Conservation (phyloP, 2,113 vertebrate genomes). For the Garra rufa region DNA sequence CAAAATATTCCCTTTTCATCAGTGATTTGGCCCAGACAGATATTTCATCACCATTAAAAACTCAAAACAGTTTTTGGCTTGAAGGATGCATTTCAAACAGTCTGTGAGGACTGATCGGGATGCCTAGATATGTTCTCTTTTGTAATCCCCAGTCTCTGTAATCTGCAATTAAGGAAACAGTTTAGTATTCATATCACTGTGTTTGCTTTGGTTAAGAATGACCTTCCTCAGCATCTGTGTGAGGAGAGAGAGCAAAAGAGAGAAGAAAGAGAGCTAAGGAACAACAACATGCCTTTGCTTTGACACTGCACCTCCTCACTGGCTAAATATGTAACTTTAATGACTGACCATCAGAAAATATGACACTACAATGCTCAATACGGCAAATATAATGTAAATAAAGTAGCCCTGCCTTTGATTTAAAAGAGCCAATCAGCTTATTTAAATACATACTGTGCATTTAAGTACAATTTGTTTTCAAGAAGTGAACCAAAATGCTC, state of each 20-base stretch:
- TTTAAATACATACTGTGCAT: not conserved
- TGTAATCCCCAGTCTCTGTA: slow-evolving; percentile 15
- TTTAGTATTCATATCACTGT: slow-evolving; percentile 60
- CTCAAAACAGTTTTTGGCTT: not conserved
- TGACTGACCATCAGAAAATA: not conserved
- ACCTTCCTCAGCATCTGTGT: slow-evolving; percentile 66
- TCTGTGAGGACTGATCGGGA: slow-evolving; percentile 11
- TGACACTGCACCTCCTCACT: not conserved
- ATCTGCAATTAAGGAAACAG: slow-evolving; percentile 44
- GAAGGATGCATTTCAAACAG: slow-evolving; percentile 8
- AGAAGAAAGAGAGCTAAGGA: slow-evolving; percentile 8
- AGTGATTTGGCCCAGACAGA: not conserved
- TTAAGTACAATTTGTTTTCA: not conserved
- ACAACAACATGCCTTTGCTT: not conserved
- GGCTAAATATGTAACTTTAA: not conserved
- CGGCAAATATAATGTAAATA: not conserved
- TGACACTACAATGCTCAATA: not conserved
- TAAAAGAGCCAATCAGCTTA: not conserved
- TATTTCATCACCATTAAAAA: not conserved
- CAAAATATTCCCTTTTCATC: not conserved
- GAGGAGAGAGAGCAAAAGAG: slow-evolving; percentile 14
- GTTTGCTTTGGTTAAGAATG: slow-evolving; percentile 54
- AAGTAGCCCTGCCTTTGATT: not conserved
- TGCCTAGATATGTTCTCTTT: slow-evolving; percentile 31
- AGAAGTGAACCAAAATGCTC: not conserved